Evolutionary conservation across 2,888 invertebrate species (phyloP), one percentile per base, ranked within the genome.

Genomic region (Brachylomia viminalis): DNA sequence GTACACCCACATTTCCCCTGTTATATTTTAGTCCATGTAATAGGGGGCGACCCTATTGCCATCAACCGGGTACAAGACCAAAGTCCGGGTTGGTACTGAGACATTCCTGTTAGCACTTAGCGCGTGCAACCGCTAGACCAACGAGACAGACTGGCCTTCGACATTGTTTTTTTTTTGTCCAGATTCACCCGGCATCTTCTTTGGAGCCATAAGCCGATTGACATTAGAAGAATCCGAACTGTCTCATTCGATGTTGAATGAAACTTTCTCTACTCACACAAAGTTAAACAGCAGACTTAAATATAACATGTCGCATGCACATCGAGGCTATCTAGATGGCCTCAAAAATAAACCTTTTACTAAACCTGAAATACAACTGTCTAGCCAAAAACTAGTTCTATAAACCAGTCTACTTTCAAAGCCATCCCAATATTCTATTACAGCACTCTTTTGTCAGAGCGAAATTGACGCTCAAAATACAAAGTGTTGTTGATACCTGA

Each of bases 361-460:
- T 71, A 69, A 83, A 77, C 72, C 72, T 73, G 77, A 80, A 84
- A 72, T 52, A 67, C 45, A 30, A 47, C 77, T 45, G 69, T 59
- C 77, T 83, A 71, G 56, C 47, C 27, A 13, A 27, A 66, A 86
- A 86, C 87, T 75, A 84, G 87, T 86, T 84, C 61, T 61, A 54
- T 11, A 72, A 86, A 80, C 87, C 70, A 61, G 86, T 73, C 67
- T 27, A 61, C 52, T 73, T 71, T 86, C n/a, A 68, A 70, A 82
- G 65, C 62, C 15, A 47, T 68, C 59, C 67, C 71, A 56, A 64
- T 73, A 83, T 72, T 81, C 79, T 64, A 72, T 82, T 85, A 72
- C 76, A 47, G 5, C 11, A 65, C 38, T 71, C 38, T 73, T 68
- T 85, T 73, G 58, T 70, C 3, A 17, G 5, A 56, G 73, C 45